These are phyloP conservation scores for Drosophila mercatorum DNA, from an alignment of 2,888 invertebrate species.

Conservation along the genomic window DNA sequence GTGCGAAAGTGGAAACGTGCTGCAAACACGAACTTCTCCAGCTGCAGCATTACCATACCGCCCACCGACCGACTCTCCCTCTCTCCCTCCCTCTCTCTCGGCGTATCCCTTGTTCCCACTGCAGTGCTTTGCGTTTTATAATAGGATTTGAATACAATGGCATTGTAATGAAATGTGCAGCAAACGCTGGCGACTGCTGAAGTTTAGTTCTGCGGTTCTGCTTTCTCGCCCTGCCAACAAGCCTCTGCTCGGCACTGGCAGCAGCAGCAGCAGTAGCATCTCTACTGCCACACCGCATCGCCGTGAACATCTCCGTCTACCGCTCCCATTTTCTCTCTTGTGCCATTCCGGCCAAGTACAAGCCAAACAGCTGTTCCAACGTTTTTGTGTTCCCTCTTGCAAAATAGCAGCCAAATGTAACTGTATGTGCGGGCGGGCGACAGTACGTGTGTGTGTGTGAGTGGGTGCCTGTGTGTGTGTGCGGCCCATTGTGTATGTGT, in stretches of 20 bases:
- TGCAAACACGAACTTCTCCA: constrained; percentile 73
- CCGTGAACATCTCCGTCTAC: not conserved
- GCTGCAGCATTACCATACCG: constrained; percentile 45
- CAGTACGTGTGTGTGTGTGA: not conserved
- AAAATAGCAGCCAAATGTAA: constrained; percentile 18
- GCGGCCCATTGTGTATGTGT: constrained; percentile 41
- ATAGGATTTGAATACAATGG: constrained; percentile 78
- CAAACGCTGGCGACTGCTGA: constrained; percentile 72
- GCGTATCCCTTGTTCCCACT: constrained; percentile 28
- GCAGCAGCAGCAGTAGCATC: not conserved
- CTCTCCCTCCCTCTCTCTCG: not conserved
- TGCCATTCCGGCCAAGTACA: constrained; percentile 59
- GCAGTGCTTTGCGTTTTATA: constrained; percentile 72
- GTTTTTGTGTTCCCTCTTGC: constrained; percentile 44
- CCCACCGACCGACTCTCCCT: not conserved
- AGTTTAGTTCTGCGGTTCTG: constrained; percentile 71
- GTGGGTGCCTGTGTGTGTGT: not conserved
- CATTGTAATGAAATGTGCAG: constrained; percentile 79
- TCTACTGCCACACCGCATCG: not conserved
- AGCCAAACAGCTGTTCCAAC: constrained; percentile 72
- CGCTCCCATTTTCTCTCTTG: constrained; percentile 4
- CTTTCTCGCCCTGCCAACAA: constrained; percentile 14
- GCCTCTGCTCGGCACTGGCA: not conserved
- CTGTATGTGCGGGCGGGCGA: not conserved
- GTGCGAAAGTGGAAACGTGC: constrained; percentile 80